A percentile compares a stretch with the other conserved stretches of the same genome.
phyloP scores from a whole-genome alignment of 2,113 vertebrate genomes.

The Phoenicopterus ruber region DNA sequence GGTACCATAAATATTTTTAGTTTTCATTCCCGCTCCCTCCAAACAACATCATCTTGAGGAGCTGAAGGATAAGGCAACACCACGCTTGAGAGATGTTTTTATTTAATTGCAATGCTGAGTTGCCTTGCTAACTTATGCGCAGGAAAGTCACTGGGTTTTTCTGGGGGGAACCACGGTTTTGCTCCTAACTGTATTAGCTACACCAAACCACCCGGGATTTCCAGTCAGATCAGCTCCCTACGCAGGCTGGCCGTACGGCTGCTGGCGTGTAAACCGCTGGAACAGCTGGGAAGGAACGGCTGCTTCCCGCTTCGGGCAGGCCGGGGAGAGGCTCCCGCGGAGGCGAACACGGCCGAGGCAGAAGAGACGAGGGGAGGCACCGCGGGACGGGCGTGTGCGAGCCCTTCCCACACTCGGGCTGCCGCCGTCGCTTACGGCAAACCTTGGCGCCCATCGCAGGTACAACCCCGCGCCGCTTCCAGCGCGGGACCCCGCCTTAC shows the following conservation, averaged over 20 bases:
- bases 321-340: neutral
- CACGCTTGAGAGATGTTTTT: rapidly evolving
- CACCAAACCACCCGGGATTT: neutral
- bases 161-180: rapidly evolving
- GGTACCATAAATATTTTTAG: rapidly evolving
- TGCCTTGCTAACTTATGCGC: rapidly evolving
- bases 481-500: neutral
- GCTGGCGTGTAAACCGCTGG: too few relatives aligned
- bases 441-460: rapidly evolving
- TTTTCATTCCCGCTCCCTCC: neutral
- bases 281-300: neutral
- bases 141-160: rapidly evolving
- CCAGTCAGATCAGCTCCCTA: neutral
- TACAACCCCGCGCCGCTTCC: neutral
- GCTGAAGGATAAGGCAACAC: neutral
- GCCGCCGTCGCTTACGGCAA: neutral
- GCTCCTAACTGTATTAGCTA: neutral
- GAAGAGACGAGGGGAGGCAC: too few relatives aligned
- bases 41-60: neutral
- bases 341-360: rapidly evolving
- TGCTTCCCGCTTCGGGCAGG: neutral
- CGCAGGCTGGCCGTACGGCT: too few relatives aligned
- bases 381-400: rapidly evolving
- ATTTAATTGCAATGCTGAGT: rapidly evolving
- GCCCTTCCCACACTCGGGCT: rapidly evolving